phyloP scores from a whole-genome alignment of 1,140 invertebrate genomes.

The Ganaspis sp. region DNA sequence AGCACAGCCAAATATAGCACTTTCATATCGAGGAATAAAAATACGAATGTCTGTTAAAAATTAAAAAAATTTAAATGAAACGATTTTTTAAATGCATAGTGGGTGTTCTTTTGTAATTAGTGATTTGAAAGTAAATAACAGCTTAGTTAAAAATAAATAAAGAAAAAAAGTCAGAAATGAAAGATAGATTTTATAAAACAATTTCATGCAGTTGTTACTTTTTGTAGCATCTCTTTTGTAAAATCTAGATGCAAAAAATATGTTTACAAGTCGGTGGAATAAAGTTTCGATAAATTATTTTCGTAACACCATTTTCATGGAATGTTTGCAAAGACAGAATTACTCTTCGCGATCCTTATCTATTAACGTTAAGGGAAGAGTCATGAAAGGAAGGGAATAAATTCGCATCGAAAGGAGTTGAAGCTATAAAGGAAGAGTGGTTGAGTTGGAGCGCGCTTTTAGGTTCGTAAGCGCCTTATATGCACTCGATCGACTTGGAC shows the following conservation, averaged over 20 bases:
- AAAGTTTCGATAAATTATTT: too few species aligned
- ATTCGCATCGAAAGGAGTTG: neutral
- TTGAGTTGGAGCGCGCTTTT: conserved; percentile 43
- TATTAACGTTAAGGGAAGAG: conserved; percentile 2
- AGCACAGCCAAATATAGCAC: neutral
- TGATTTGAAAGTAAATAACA: too few species aligned
- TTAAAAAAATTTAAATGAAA: too few species aligned
- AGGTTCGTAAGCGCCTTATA: conserved; percentile 48
- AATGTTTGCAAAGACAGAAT: neutral
- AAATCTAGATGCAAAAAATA: too few species aligned
- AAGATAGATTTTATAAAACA: too few species aligned
- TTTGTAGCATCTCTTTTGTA: neutral
- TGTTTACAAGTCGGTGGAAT: too few species aligned
- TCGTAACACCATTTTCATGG: neutral
- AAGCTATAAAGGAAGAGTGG: conserved; percentile 42
- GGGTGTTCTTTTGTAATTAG: too few species aligned
- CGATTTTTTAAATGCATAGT: too few species aligned
- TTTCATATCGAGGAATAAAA: neutral
- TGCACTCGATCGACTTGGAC: conserved; percentile 18
- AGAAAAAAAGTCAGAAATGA: too few species aligned
- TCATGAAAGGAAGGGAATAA: conserved; percentile 36
- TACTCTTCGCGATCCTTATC: neutral
- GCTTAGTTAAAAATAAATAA: too few species aligned
- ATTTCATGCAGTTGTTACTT: too few species aligned
- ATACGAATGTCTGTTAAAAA: neutral